phyloP scores from a whole-genome alignment of 2,113 vertebrate species.

The Xiphorhynchus elegans region DNA sequence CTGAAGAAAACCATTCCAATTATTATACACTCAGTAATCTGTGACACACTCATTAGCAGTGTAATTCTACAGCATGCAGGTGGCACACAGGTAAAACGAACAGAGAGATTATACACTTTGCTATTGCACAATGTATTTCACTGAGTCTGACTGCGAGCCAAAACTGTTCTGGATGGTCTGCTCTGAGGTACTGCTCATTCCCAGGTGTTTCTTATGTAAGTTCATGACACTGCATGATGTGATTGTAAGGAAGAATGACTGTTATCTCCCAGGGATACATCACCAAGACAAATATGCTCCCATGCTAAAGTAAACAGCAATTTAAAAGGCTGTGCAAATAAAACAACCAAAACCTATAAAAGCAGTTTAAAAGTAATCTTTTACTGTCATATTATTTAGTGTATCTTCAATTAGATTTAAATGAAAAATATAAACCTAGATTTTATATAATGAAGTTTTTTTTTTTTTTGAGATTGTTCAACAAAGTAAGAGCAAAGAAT shows the following conservation, averaged over 20 bases:
- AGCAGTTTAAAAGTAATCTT: background rate
- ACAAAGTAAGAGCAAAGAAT: background rate
- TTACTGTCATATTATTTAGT: background rate
- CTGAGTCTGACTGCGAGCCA: background rate
- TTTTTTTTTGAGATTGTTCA: background rate
- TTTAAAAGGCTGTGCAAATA: constrained; percentile 19
- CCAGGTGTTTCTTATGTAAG: background rate
- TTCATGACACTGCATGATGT: background rate
- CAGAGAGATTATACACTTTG: background rate
- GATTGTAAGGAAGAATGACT: constrained; percentile 33
- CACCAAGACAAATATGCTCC: constrained; percentile 30
- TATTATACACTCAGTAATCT: background rate
- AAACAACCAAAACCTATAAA: background rate
- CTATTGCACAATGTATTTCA: background rate
- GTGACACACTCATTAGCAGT: background rate
- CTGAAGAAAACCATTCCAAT: background rate
- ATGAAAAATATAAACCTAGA: background rate
- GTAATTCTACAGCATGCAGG: background rate
- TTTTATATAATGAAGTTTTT: background rate
- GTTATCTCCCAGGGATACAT: background rate
- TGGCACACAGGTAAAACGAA: background rate
- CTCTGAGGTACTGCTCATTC: constrained; percentile 10
- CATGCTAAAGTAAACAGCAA: constrained; percentile 18
- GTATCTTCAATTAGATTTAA: background rate
- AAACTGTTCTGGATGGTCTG: constrained; percentile 21